A percentile compares a stretch with the other conserved stretches of the same genome.
Conservation (phyloP, 2,888 invertebrate genomes). For the Eupithecia pulchellata region DNA sequence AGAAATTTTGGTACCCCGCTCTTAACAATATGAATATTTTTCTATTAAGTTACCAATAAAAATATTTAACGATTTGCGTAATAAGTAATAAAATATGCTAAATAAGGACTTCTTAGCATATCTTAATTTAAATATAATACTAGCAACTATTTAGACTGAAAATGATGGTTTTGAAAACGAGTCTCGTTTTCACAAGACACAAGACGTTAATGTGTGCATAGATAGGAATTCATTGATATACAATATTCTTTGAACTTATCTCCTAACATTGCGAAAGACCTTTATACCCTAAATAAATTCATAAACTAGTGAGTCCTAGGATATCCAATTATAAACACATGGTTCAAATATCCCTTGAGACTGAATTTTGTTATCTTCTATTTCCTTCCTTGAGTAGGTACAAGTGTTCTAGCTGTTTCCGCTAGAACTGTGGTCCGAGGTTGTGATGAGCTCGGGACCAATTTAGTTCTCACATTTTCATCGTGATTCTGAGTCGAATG, state of each 20-base stretch:
- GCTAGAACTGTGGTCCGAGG: constrained; percentile 11
- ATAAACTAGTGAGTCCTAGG: background rate
- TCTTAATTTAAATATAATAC: no score
- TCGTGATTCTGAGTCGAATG: constrained; percentile 26
- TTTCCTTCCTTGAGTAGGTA: no score
- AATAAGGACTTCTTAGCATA: no score
- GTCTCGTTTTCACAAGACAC: no score
- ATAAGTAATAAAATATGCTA: no score
- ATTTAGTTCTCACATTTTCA: constrained; percentile 52
- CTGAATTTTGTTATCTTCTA: background rate
- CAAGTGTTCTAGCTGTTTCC: background rate
- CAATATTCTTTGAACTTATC: background rate
- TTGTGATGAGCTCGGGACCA: constrained; percentile 54
- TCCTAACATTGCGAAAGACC: background rate
- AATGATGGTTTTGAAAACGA: no score
- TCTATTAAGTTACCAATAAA: no score
- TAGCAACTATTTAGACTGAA: no score
- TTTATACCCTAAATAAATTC: background rate
- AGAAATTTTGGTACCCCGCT: no score
- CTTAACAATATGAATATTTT: no score
- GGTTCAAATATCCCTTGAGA: background rate
- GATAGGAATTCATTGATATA: background rate
- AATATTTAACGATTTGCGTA: no score
- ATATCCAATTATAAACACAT: background rate
- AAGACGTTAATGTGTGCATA: no score